phyloP scores from a whole-genome alignment of 2,797 vertebrate genomes.

The Dendrocincla tyrannina region DNA sequence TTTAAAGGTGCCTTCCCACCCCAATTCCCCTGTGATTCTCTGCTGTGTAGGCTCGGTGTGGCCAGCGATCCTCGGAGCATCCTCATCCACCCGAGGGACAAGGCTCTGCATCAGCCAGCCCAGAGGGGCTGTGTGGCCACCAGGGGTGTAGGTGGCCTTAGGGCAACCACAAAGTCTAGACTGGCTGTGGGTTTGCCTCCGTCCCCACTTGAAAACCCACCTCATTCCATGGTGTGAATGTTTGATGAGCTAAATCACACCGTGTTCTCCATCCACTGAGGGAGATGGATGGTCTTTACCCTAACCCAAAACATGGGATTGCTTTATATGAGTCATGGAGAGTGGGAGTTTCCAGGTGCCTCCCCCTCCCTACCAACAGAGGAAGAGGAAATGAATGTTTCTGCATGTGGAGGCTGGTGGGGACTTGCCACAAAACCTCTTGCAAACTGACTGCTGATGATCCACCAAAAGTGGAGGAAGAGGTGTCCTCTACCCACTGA shows the following conservation, averaged over 20 bases:
- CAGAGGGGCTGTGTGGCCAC: not conserved
- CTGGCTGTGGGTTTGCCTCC: rapidly evolving
- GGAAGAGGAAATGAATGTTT: not conserved
- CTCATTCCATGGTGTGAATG: not conserved
- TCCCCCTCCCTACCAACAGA: not conserved
- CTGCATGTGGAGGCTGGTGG: not conserved
- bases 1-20: not conserved
- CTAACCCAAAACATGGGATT: not conserved
- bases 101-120: too few relatives aligned
- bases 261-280: not conserved
- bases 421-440: not conserved
- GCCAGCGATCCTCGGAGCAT: not conserved
- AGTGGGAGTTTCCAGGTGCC: not conserved
- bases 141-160: not conserved
- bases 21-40: not conserved
- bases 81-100: rapidly evolving
- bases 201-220: rapidly evolving
- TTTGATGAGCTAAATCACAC: rapidly evolving
- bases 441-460: not conserved
- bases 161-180: rapidly evolving
- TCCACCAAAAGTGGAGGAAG: not conserved
- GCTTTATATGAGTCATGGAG: not conserved
- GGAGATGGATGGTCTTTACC: not conserved
- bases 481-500: not conserved
- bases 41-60: rapidly evolving